phyloP scores from a whole-genome alignment of 2,113 vertebrate genomes.

The Setophaga petechia region DNA sequence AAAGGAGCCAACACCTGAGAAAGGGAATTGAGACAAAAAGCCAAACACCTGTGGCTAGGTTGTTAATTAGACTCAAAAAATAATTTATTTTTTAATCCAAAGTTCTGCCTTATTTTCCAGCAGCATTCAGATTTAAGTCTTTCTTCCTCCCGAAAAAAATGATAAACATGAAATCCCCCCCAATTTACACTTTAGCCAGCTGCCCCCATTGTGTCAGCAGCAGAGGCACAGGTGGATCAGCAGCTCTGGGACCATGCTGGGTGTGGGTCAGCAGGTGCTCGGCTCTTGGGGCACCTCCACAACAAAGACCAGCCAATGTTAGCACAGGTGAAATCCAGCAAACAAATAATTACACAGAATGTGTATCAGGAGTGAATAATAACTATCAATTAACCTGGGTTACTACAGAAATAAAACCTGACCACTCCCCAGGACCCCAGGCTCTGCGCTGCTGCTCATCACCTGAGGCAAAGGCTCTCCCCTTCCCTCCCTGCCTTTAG shows the following conservation, averaged over 20 bases:
- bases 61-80: background rate
- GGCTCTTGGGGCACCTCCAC: background rate
- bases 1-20: background rate
- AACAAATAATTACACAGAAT: background rate
- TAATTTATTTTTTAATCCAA: background rate
- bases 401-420: background rate
- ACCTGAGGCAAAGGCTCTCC: slow-evolving; percentile 67
- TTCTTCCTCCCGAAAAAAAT: background rate
- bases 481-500: slow-evolving; percentile 54
- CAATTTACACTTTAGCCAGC: background rate
- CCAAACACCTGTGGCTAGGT: background rate
- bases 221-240: background rate
- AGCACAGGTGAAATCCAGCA: background rate
- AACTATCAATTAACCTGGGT: background rate
- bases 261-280: background rate
- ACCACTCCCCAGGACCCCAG: background rate
- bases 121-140: background rate
- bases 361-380: background rate
- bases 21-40: background rate
- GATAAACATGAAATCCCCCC: background rate
- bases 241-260: background rate
- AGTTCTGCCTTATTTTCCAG: background rate
- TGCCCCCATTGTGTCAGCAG: background rate
- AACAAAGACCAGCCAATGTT: background rate
- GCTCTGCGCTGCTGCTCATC: slow-evolving; percentile 67